Evolutionary conservation across 2,888 invertebrate genomes (phyloP).

Genomic region (Leptopilina drosophilae): DNA sequence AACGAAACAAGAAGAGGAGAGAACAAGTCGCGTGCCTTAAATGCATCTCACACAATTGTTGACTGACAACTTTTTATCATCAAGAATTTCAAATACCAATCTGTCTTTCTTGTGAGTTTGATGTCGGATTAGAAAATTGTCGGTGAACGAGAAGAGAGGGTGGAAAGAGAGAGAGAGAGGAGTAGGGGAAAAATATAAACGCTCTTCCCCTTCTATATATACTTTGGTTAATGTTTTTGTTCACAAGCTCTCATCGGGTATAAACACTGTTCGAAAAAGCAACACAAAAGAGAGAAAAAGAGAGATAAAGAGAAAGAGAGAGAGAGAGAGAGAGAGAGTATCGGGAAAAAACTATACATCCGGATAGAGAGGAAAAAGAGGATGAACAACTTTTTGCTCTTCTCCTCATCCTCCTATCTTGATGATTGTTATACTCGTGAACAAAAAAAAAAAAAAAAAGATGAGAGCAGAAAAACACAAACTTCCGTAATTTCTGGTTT

Average conservation of each 20-base stretch:
- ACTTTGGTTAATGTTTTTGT: conserved; percentile 47
- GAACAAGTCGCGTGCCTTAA: conserved; percentile 59
- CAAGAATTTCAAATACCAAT: conserved; percentile 51
- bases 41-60: conserved; percentile 52
- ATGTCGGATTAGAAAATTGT: conserved; percentile 25
- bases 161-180: conserved; percentile 5
- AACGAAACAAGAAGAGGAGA: conserved; percentile 38
- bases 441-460: background rate
- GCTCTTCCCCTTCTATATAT: background rate
- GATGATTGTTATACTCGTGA: background rate
- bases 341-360: background rate
- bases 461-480: background rate
- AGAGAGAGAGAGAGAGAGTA: background rate
- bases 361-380: conserved; percentile 1
- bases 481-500: background rate
- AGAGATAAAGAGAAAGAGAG: background rate
- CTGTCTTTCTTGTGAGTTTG: conserved; percentile 41
- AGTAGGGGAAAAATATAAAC: background rate
- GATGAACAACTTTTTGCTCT: conserved; percentile 6
- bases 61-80: conserved; percentile 63
- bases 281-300: background rate
- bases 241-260: background rate
- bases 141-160: background rate
- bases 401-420: background rate
- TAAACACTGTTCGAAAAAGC: background rate